These are phyloP conservation scores for Anseranas semipalmata DNA, from an alignment of 2,113 vertebrate species.

Conservation along the genomic window DNA sequence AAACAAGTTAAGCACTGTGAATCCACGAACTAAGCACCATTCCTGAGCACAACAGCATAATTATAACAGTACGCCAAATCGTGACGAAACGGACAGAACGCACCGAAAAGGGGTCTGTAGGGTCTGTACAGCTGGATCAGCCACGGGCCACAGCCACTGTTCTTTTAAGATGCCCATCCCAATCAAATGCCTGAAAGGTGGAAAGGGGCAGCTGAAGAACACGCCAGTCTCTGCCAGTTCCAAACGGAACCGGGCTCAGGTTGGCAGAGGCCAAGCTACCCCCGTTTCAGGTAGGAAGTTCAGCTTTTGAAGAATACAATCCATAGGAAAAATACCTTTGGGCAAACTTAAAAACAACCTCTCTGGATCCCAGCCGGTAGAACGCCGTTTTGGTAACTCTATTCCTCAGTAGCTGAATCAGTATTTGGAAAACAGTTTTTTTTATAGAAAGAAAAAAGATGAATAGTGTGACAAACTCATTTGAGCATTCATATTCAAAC, in stretches of 20 bases:
- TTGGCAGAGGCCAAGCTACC: background rate
- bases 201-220: background rate
- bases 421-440: background rate
- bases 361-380: background rate
- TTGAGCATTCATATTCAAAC: background rate
- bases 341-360: background rate
- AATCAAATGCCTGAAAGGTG: background rate
- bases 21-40: background rate
- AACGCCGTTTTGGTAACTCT: background rate
- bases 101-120: background rate
- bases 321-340: background rate
- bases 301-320: background rate
- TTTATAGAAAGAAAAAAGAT: background rate
- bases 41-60: background rate
- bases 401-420: background rate
- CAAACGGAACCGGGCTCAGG: background rate
- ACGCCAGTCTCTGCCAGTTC: background rate
- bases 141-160: fast-evolving
- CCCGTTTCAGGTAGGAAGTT: background rate
- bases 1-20: background rate
- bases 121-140: background rate
- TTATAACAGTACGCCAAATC: background rate
- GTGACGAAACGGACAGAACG: background rate
- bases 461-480: constrained; percentile 9
- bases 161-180: background rate